These are phyloP conservation scores for Mus musculus DNA, from an alignment of 2,113 vertebrate genomes.

Conservation along the genomic window GRCm39 chr12:108422001-108422500, in stretches of 20 bases:
- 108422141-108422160: not conserved
- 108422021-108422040: not conserved
- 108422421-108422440: not conserved
- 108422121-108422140: fast-evolving
- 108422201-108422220: too few species aligned
- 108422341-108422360: fast-evolving
- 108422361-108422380: not conserved
- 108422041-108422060: not conserved
- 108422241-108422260: not conserved
- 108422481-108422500: not conserved
- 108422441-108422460: not conserved
- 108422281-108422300: too few species aligned
- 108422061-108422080: fast-evolving
- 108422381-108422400: not conserved
- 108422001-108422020: not conserved
- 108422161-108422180: not conserved
- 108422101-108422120: fast-evolving
- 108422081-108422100: not conserved
- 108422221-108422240: fast-evolving
- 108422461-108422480: not conserved
- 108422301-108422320: not conserved
- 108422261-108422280: not conserved
- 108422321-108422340: not conserved
- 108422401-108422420: not conserved
- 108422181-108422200: not conserved